phyloP scores from a whole-genome alignment of 1,140 invertebrate genomes.

The Centruroides sculpturatus region DNA sequence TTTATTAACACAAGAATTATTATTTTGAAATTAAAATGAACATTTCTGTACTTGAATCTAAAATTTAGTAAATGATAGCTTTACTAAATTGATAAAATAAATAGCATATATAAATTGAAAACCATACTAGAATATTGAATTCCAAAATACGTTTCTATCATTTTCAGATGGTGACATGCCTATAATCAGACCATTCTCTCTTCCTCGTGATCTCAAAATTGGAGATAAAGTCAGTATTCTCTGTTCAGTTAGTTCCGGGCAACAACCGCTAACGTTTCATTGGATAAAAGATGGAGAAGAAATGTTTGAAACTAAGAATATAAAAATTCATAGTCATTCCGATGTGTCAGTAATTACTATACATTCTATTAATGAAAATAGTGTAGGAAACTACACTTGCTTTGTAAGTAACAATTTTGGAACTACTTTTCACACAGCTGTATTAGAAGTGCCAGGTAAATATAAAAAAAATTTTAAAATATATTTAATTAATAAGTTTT shows the following conservation, averaged over 20 bases:
- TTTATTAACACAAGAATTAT: no score
- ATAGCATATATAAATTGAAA: no score
- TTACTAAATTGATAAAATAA: no score
- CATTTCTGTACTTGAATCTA: no score
- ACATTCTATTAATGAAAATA: constrained; percentile 24
- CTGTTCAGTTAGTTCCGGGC: neutral
- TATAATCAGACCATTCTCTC: constrained; percentile 1
- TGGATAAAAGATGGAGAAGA: constrained; percentile 7
- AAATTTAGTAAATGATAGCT: no score
- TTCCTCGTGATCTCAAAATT: constrained; percentile 7
- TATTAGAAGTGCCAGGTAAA: constrained; percentile 14
- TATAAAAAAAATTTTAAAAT: neutral
- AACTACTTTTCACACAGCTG: constrained; percentile 41
- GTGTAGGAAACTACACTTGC: constrained; percentile 61
- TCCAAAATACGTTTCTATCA: no score
- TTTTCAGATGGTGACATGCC: neutral
- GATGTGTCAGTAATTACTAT: constrained; percentile 1
- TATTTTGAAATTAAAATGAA: no score
- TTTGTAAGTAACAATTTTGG: constrained; percentile 50
- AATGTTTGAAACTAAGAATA: neutral
- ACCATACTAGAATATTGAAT: no score
- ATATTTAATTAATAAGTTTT: neutral
- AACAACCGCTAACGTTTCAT: neutral
- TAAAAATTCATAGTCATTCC: neutral
- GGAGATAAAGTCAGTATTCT: constrained; percentile 4